Conservation (phyloP, 2,888 invertebrate species). For the Oscheius myriophilus region DNA sequence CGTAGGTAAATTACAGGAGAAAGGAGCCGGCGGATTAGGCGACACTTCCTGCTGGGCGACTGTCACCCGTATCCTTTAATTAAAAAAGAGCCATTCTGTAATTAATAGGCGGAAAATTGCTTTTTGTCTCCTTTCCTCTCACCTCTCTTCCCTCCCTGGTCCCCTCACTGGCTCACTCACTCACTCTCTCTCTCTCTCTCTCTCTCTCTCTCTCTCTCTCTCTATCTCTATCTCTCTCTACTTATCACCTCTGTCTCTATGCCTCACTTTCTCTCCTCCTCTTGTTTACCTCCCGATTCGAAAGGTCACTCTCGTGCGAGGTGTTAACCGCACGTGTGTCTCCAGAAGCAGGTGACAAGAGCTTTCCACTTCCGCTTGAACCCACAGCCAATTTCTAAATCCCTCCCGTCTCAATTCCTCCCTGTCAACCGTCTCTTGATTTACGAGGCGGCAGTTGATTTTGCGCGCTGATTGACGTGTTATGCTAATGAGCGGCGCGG, state of each 20-base stretch:
- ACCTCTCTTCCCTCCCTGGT: no score
- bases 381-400: neutral
- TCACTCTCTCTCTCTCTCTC: neutral
- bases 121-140: no score
- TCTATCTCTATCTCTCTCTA: conserved; percentile 2
- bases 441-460: conserved; percentile 27
- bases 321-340: no score
- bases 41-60: no score
- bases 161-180: neutral
- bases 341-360: no score
- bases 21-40: no score
- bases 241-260: neutral
- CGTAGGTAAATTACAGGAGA: no score
- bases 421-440: neutral
- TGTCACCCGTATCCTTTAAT: no score
- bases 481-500: conserved; percentile 25
- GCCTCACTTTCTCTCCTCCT: neutral
- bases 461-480: conserved; percentile 23
- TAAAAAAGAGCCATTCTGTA: no score
- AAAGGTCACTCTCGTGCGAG: no score
- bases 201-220: conserved; percentile 5
- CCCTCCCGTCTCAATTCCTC: neutral
- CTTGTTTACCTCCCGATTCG: neutral
- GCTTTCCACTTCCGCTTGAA: no score
- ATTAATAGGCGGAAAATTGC: no score